Base-by-base conservation (phyloP, 2,888 invertebrate species). In the Unio pictorum region DNA sequence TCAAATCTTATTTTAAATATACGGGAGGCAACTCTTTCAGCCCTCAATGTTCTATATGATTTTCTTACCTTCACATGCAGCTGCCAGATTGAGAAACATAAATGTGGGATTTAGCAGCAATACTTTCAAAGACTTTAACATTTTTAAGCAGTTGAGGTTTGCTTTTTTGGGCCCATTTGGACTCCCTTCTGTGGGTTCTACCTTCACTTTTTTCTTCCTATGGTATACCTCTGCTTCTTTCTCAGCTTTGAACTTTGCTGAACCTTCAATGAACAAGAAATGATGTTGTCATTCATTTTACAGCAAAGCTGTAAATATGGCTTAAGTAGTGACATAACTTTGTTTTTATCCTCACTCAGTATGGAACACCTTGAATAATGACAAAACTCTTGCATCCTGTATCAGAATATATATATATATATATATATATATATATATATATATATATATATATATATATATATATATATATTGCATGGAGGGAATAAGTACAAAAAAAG, bases 1-100 rank as follows among this genome's bases (percentile, higher is more conserved):
- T 45, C 45, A 45, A 45, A 45, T 4, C 15, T 45, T 45, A 45
- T 11, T 45, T 11, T 15, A 3, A 15, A 15, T 45, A 45, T 3
- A 45, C 11, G 45, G 45, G 15, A 15, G 45, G 45, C 45, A 45
- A 45, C 45, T 15, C 45, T 45, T 45, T 45, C 8, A 45, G 45
- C 15, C 11, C 15, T 45, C 15, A 61, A 11, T 61, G 8, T 17
- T 20, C 20, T 30, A 64, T 15, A n/a, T 55, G 23, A 11, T 23
- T 30, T n/a, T 60, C 17, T 61, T 66, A 86, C 93, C 93, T 89
- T 96, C 89, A 68, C 84, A 82, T 18, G 88, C 87, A n/a, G 88
- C 89, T 11, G 89, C 88, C 30, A 88, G 68, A 68, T 87, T 88
- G n/a, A 89, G 81, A 58, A 86, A 87, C 84, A 89, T 87, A 71